Percentiles rank a stretch among this genome's conserved stretches.
Evolutionary conservation across 2,113 vertebrate species (phyloP).

Genomic region (Lasiurus cinereus): DNA sequence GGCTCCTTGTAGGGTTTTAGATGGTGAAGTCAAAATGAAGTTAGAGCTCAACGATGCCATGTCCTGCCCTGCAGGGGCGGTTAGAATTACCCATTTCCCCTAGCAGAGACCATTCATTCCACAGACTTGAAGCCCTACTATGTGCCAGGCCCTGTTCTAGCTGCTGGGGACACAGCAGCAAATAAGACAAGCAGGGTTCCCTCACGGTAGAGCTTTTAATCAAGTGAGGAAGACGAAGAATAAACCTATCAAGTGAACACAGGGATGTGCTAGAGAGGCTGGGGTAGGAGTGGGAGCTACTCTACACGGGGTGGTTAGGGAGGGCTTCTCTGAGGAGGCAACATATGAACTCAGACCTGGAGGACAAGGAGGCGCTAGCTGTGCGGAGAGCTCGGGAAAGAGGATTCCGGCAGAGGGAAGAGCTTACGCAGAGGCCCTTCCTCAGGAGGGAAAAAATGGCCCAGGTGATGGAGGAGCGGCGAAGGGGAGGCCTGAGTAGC

Average conservation of each 20-base stretch:
- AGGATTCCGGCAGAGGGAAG: background rate
- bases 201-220: background rate
- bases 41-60: rapidly evolving
- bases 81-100: background rate
- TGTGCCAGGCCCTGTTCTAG: background rate
- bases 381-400: background rate
- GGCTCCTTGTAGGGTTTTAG: background rate
- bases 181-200: background rate
- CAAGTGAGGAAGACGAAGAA: background rate
- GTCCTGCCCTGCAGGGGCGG: background rate
- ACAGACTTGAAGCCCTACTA: background rate
- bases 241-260: background rate
- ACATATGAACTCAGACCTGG: background rate
- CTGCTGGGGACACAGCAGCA: background rate
- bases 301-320: background rate
- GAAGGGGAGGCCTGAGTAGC: background rate
- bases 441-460: background rate
- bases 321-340: constrained; percentile 44
- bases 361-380: background rate
- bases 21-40: background rate
- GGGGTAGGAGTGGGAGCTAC: background rate
- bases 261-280: background rate
- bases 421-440: background rate
- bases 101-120: background rate
- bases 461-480: background rate